Base-by-base conservation (phyloP, 2,888 invertebrate species). In the Lottia scabra region DNA sequence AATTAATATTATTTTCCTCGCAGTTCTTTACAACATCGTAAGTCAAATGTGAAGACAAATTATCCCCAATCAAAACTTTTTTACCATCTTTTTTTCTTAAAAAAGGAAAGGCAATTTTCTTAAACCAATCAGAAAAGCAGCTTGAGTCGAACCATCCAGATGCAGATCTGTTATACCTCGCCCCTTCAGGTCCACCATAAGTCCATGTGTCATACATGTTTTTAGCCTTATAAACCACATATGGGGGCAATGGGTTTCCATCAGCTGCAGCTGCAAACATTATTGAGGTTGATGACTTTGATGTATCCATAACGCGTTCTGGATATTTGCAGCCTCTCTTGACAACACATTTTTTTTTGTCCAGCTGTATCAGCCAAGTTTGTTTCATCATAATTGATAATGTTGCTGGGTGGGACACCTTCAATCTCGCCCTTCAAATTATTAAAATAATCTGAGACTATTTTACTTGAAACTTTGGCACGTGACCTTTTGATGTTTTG, bases 211-310 rank as follows among this genome's bases (percentile, higher is more conserved):
- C 75, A 77, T 86, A 89, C 19, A 90, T 48, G 72, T 88, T 70
- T 70, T 81, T 80, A 1, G 89, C 82, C 79, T 90, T 90, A 76
- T 90, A 90, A 0, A 90, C 88, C 6, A 90, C 87, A 77, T 90
- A 90, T 30, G 83, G 81, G 6, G 90, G 89, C 43, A 90, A 75
- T 3, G 66, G 65, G 46, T 77, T 72, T 5, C 90, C 90, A 73
- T 79, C 81, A 16, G 89, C 89, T 48, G 84, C 81, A n/a, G 81
- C 87, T 68, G 87, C 83, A 68, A 90, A 81, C 89, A 90, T 90
- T 15, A 81, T 81, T 0, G 85, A 84, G 30, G 78, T 83, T 15
- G 81, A 74, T 12, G 80, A 72, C 73, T 90, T 90, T 2, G 84
- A 78, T 44, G 79, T 74, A 72, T 89, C 87, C 71, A 84, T 82